Conservation (phyloP, 2,797 vertebrate genomes). For the Acanthurus leucopareius region DNA sequence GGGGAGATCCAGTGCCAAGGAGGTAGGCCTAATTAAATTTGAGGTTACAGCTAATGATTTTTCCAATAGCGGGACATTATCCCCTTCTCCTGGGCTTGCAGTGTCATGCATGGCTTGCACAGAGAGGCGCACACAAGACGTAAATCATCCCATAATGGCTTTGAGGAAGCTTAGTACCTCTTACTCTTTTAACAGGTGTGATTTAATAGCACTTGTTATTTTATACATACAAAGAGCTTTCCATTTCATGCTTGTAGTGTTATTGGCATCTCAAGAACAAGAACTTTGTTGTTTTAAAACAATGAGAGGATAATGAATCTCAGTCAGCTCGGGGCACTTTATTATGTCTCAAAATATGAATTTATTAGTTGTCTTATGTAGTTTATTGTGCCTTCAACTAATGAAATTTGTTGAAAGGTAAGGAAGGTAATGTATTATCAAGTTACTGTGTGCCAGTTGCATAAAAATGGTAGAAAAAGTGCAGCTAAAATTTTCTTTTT, state of each 20-base stretch:
- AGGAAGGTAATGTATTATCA: no score
- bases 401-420: background rate
- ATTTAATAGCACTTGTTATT: slow-evolving; percentile 68
- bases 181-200: slow-evolving; percentile 52
- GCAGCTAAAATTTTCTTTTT: no score
- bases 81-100: slow-evolving; percentile 33
- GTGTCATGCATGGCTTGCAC: slow-evolving; percentile 54
- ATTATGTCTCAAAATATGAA: slow-evolving; percentile 17
- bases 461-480: no score
- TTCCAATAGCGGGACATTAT: slow-evolving; percentile 47
- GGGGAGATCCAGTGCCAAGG: slow-evolving; percentile 56
- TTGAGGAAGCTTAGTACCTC: slow-evolving; percentile 61
- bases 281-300: slow-evolving; percentile 44
- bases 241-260: slow-evolving; percentile 24
- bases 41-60: slow-evolving; percentile 72
- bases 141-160: slow-evolving; percentile 65
- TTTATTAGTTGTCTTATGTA: slow-evolving; percentile 27
- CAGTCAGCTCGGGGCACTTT: slow-evolving; percentile 15
- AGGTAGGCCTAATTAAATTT: slow-evolving; percentile 72
- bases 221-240: slow-evolving; percentile 47
- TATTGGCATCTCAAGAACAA: slow-evolving; percentile 42
- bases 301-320: slow-evolving; percentile 44
- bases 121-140: slow-evolving; percentile 36
- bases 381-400: slow-evolving; percentile 4
- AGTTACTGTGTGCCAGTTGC: no score